Evolutionary conservation across 2,888 invertebrate species (phyloP).

Genomic region (Drosophila paucipuncta): DNA sequence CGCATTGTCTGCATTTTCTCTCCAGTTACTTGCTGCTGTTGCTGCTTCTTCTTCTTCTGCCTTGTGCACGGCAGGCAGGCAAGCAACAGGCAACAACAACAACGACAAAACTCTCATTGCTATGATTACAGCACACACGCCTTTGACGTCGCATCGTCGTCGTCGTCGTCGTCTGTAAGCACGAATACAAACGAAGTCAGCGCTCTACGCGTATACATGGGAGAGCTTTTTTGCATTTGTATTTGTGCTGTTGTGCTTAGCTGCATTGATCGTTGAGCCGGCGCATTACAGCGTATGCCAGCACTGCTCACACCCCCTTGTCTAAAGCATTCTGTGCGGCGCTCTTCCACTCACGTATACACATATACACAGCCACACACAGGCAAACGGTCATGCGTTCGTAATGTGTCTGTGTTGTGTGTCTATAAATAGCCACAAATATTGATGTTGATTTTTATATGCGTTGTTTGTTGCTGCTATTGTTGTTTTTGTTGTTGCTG

Average conservation of each 20-base stretch:
- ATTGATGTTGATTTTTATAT: constrained; percentile 81
- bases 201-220: constrained; percentile 5
- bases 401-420: constrained; percentile 71
- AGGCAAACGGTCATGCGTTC: constrained; percentile 68
- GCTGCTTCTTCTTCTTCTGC: constrained; percentile 17
- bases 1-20: constrained; percentile 11
- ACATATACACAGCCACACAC: constrained; percentile 28
- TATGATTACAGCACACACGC: constrained; percentile 52
- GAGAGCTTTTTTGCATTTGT: constrained; percentile 56
- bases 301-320: constrained; percentile 13
- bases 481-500: constrained; percentile 30
- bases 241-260: constrained; percentile 24
- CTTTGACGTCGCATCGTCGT: constrained; percentile 54
- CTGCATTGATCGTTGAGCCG: constrained; percentile 72
- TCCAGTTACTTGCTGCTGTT: constrained; percentile 32
- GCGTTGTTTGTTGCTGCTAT: constrained; percentile 28
- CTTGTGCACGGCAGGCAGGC: constrained; percentile 7
- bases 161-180: constrained; percentile 53
- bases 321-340: constrained; percentile 6
- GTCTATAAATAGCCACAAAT: constrained; percentile 82
- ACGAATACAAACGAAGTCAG: constrained; percentile 27
- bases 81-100: constrained; percentile 3
- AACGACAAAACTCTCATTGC: constrained; percentile 11
- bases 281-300: constrained; percentile 62
- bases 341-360: constrained; percentile 36